Percentiles rank a stretch among this genome's conserved stretches.
Evolutionary conservation across 37 sponge, comb jelly and placozoan genomes (phyloP).

Genomic region (Amphimedon queenslandica): DNA sequence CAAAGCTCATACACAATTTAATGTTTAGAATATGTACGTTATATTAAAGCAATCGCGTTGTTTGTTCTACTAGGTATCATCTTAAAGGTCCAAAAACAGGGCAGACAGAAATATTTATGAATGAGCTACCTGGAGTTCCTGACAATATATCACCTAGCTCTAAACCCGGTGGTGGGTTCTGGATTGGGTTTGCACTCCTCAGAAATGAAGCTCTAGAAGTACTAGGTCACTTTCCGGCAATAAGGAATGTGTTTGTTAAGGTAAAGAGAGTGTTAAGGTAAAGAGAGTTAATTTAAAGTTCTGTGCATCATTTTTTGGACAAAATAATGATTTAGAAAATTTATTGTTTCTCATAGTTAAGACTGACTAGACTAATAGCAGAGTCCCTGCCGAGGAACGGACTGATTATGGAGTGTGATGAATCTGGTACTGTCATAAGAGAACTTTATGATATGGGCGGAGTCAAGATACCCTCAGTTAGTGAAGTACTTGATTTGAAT

Average conservation of each 20-base stretch:
- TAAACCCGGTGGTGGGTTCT: slow-evolving; percentile 56
- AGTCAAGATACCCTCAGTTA: not conserved
- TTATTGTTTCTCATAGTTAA: too few relatives aligned
- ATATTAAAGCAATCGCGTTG: too few relatives aligned
- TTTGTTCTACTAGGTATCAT: slow-evolving; percentile 37
- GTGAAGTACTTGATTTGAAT: slow-evolving; percentile 15
- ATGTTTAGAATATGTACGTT: not conserved
- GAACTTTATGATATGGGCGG: slow-evolving; percentile 12
- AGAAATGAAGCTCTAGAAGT: slow-evolving; percentile 1
- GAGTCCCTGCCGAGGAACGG: slow-evolving; percentile 5
- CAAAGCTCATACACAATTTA: not conserved
- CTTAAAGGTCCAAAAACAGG: slow-evolving; percentile 55
- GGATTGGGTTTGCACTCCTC: slow-evolving; percentile 58
- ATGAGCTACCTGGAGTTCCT: slow-evolving; percentile 74
- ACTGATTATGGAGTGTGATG: slow-evolving; percentile 12
- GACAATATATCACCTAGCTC: slow-evolving; percentile 73
- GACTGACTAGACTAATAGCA: too few relatives aligned
- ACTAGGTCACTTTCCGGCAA: not conserved
- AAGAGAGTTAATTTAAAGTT: too few relatives aligned
- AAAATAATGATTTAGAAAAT: too few relatives aligned
- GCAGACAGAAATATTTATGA: slow-evolving; percentile 49
- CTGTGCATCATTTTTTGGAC: too few relatives aligned
- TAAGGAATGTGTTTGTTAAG: not conserved
- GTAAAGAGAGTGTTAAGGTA: too few relatives aligned
- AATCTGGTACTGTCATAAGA: slow-evolving; percentile 3